Evolutionary conservation across 2,797 vertebrate species (phyloP).

Genomic region (Amazonetta brasiliensis): DNA sequence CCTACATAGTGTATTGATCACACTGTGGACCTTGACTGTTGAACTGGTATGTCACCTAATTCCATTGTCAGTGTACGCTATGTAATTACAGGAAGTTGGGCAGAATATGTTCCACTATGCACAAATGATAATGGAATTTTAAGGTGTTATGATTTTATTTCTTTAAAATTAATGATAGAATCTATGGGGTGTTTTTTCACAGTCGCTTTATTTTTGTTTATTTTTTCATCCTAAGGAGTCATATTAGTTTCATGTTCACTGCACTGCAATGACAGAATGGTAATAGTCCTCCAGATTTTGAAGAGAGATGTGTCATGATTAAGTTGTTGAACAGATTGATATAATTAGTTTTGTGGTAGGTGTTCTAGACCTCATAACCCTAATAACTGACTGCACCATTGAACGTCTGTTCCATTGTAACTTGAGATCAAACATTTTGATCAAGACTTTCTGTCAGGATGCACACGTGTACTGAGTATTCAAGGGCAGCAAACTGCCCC

Average conservation of each 20-base stretch:
- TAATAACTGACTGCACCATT: background rate
- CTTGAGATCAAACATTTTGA: background rate
- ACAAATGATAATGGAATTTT: background rate
- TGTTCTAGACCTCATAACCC: background rate
- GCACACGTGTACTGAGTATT: background rate
- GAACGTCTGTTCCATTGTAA: background rate
- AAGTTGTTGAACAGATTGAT: background rate
- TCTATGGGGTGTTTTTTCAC: background rate
- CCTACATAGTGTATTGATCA: background rate
- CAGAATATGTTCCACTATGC: background rate
- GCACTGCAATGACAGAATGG: background rate
- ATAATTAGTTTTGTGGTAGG: background rate
- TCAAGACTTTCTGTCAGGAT: background rate
- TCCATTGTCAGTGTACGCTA: background rate
- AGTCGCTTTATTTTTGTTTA: background rate
- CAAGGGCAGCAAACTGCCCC: background rate
- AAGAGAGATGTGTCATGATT: background rate
- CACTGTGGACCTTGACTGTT: background rate
- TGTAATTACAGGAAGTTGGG: background rate
- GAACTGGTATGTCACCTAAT: constrained; percentile 9
- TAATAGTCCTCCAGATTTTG: background rate
- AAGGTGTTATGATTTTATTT: background rate
- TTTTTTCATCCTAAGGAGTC: background rate
- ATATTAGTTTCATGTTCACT: background rate
- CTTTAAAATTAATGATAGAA: background rate